These are phyloP conservation scores for Acrobasis consociella DNA, from an alignment of 2,888 invertebrate species.

Conservation along the genomic window DNA sequence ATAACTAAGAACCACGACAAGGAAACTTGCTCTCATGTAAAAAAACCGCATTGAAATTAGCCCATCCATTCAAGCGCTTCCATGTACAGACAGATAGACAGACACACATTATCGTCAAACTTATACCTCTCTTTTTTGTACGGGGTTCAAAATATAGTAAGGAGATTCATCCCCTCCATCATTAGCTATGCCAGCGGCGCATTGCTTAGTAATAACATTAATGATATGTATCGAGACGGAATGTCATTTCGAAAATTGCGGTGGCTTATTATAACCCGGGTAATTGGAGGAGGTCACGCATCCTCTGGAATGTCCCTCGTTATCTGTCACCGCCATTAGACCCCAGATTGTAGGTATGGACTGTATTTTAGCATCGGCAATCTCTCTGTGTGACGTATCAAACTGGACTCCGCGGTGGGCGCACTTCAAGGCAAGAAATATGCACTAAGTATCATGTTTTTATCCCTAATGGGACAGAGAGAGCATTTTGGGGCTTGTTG, in stretches of 20 bases:
- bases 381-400: neutral
- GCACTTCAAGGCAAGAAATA: too few species aligned
- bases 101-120: too few species aligned
- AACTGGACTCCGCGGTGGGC: neutral
- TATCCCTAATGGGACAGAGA: too few species aligned
- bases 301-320: conserved; percentile 52
- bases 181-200: conserved; percentile 44
- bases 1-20: too few species aligned
- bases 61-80: too few species aligned
- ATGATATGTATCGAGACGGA: conserved; percentile 65
- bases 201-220: conserved; percentile 64
- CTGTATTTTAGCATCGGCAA: conserved; percentile 10
- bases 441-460: too few species aligned
- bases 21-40: too few species aligned
- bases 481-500: too few species aligned
- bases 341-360: conserved; percentile 14
- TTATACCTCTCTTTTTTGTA: too few species aligned
- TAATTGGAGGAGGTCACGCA: conserved; percentile 68
- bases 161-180: conserved; percentile 27
- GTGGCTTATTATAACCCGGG: conserved; percentile 50
- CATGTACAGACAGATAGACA: too few species aligned
- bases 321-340: conserved; percentile 33
- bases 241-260: conserved; percentile 72
- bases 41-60: too few species aligned
- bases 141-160: neutral